phyloP scores from a whole-genome alignment of 1,140 invertebrate genomes.

The Pseudachorutes palmiensis region DNA sequence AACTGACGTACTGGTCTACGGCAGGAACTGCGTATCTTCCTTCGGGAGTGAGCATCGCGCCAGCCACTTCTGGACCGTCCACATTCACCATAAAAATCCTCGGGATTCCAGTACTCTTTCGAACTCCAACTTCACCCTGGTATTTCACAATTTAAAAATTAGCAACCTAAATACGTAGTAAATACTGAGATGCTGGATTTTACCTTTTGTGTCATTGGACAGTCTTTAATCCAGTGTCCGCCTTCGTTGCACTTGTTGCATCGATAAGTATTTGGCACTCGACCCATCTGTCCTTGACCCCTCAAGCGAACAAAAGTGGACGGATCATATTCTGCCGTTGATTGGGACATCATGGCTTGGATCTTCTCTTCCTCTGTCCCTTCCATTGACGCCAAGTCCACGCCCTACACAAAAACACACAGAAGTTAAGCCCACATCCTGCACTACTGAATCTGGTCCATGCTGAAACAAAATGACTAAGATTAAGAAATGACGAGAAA shows the following conservation, averaged over 20 bases:
- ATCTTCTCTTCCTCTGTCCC: constrained; percentile 95
- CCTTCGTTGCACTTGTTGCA: constrained; percentile 86
- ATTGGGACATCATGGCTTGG: constrained; percentile 91
- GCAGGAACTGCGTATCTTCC: constrained; percentile 85
- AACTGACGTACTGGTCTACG: constrained; percentile 67
- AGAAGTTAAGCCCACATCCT: constrained; percentile 4
- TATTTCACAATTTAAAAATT: constrained; percentile 1
- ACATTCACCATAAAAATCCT: constrained; percentile 90
- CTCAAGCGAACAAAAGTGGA: constrained; percentile 86
- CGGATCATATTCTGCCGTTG: constrained; percentile 91
- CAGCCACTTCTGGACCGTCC: constrained; percentile 76
- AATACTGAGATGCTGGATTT: too few relatives aligned
- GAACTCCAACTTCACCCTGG: constrained; percentile 47
- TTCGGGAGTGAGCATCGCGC: constrained; percentile 85
- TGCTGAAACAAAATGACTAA: constrained; percentile 5
- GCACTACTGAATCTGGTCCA: too few relatives aligned
- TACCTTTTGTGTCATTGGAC: too few relatives aligned
- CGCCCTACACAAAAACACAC: constrained; percentile 46
- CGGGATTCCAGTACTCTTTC: constrained; percentile 94
- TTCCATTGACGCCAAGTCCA: constrained; percentile 81
- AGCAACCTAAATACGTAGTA: constrained; percentile 24
- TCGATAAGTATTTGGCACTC: constrained; percentile 77
- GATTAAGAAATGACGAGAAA: constrained; percentile 30
- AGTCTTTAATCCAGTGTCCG: constrained; percentile 95
- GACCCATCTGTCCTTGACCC: constrained; percentile 74